Evolutionary conservation across 2,888 invertebrate species (phyloP).

Genomic region (Seira musarum): DNA sequence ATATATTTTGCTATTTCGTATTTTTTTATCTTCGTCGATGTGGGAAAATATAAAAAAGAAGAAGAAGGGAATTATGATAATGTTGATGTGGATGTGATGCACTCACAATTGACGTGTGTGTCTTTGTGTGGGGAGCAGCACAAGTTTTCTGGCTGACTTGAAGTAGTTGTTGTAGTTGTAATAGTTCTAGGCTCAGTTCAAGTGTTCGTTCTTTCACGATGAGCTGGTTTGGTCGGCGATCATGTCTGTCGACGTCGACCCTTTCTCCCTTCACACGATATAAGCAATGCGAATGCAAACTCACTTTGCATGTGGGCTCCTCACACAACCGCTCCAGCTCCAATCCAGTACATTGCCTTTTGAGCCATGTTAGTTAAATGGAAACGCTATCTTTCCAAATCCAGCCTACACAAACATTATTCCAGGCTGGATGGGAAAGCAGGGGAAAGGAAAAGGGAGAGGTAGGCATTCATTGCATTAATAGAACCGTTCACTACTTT

Average conservation of each 20-base stretch:
- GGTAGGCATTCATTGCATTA: background rate
- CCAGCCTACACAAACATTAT: constrained; percentile 7
- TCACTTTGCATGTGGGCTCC: background rate
- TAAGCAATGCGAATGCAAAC: constrained; percentile 6
- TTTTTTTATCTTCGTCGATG: background rate
- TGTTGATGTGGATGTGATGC: too few relatives aligned
- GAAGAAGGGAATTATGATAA: constrained; percentile 1
- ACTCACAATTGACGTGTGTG: background rate
- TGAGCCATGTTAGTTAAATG: background rate
- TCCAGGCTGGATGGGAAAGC: too few relatives aligned
- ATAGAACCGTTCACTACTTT: background rate
- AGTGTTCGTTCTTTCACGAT: background rate
- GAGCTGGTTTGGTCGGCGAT: constrained; percentile 6
- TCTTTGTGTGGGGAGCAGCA: constrained; percentile 26
- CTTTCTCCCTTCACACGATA: background rate
- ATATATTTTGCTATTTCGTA: background rate
- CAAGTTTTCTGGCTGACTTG: constrained; percentile 51
- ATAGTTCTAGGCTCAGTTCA: background rate
- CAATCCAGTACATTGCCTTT: background rate
- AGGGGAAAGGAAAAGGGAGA: background rate
- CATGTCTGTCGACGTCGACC: constrained; percentile 12
- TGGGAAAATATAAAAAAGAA: constrained; percentile 1
- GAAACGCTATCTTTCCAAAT: background rate
- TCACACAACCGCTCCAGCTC: background rate
- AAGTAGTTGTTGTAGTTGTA: constrained; percentile 3